Evolutionary conservation across 2,888 invertebrate genomes (phyloP).

Genomic region (Epistrophe grossulariae): DNA sequence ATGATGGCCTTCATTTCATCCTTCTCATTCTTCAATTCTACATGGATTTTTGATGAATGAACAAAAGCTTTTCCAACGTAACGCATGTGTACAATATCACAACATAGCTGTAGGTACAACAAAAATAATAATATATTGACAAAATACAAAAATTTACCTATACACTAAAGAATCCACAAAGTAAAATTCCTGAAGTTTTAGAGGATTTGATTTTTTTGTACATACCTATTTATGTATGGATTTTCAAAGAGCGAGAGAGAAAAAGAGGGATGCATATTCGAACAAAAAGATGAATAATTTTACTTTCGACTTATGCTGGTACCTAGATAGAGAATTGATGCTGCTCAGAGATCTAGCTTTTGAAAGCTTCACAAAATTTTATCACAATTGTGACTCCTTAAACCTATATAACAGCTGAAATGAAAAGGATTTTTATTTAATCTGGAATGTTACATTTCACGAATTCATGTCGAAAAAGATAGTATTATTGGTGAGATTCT

Average conservation of each 20-base stretch:
- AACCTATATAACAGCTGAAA: too few species aligned
- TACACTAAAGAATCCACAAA: neutral
- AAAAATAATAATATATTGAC: neutral
- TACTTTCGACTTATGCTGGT: neutral
- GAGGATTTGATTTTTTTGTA: neutral
- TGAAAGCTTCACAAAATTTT: neutral
- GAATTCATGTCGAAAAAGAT: too few species aligned
- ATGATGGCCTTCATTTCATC: conserved; percentile 42
- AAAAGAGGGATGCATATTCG: too few species aligned
- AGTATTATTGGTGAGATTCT: too few species aligned
- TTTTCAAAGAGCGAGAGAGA: neutral
- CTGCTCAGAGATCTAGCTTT: neutral
- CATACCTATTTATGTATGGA: neutral
- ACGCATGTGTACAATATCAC: conserved; percentile 53
- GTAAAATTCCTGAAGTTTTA: conserved; percentile 14
- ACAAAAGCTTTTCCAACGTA: conserved; percentile 75
- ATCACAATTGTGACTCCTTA: too few species aligned
- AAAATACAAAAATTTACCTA: neutral
- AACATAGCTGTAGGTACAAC: too few species aligned
- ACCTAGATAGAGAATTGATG: too few species aligned
- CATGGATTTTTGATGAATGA: conserved; percentile 78
- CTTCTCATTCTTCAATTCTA: neutral
- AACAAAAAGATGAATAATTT: neutral
- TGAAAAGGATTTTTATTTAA: too few species aligned
- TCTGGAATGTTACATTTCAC: too few species aligned